Percentiles rank a stretch among this genome's conserved stretches.
Conservation (phyloP, 2,113 vertebrate genomes). For the Oryzias melastigma region DNA sequence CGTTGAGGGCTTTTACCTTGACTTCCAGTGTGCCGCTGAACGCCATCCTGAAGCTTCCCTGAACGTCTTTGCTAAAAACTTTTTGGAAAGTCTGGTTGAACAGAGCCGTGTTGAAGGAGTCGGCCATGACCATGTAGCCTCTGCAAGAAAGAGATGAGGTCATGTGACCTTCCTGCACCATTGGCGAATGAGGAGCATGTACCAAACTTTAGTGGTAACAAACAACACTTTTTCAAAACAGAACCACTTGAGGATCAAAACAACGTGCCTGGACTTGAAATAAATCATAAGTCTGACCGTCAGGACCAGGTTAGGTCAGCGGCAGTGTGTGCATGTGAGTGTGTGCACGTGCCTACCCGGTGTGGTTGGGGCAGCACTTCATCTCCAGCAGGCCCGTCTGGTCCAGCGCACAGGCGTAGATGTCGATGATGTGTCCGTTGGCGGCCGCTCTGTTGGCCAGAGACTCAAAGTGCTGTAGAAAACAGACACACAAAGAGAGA, state of each 20-base stretch:
- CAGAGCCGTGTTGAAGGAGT: constrained; percentile 97
- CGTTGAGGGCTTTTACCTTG: constrained; percentile 78
- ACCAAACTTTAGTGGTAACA: too few species aligned
- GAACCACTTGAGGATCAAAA: too few species aligned
- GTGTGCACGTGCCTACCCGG: constrained; percentile 77
- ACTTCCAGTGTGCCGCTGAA: constrained; percentile 94
- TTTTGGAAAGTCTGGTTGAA: constrained; percentile 99
- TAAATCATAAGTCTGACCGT: too few species aligned
- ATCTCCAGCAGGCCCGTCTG: constrained; percentile 96
- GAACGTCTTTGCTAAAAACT: constrained; percentile 93
- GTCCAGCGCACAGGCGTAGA: constrained; percentile 95
- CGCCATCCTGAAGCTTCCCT: constrained; percentile 95
- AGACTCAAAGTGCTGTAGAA: constrained; percentile 89
- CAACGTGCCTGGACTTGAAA: too few species aligned
- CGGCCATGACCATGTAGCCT: constrained; percentile 98
- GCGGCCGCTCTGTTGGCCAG: constrained; percentile 88
- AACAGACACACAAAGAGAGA: neutral
- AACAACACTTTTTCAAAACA: too few species aligned
- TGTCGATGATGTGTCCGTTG: constrained; percentile 94
- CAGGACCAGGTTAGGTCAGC: neutral
- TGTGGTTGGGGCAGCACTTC: constrained; percentile 95
- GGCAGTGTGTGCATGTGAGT: neutral
- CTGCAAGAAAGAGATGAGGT: constrained; percentile 59
- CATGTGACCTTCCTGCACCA: neutral
- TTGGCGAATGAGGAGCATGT: too few species aligned